Conservation (phyloP, 2,888 invertebrate species). For the Serrognathus titanus region DNA sequence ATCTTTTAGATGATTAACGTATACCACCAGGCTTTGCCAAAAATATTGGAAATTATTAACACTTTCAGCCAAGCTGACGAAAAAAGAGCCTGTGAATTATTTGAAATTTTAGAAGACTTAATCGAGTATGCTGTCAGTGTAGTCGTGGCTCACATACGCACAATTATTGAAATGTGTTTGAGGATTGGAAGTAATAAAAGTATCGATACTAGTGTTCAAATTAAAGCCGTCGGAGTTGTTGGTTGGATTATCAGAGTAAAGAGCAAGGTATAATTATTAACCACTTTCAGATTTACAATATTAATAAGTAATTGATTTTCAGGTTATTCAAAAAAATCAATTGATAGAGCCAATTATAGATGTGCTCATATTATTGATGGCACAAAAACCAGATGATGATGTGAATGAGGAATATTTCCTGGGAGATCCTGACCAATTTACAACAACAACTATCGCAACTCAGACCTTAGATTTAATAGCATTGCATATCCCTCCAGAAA, state of each 20-base stretch:
- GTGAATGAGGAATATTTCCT: slow-evolving; percentile 63
- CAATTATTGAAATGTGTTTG: slow-evolving; percentile 64
- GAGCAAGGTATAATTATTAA: slow-evolving; percentile 56
- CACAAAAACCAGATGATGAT: slow-evolving; percentile 58
- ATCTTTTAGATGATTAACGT: slow-evolving; percentile 52
- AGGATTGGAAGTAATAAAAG: slow-evolving; percentile 57
- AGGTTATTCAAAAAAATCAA: slow-evolving; percentile 64
- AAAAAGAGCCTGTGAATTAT: slow-evolving; percentile 58
- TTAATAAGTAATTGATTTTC: slow-evolving; percentile 1
- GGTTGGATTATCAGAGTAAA: slow-evolving; percentile 65
- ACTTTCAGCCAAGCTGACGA: slow-evolving; percentile 55
- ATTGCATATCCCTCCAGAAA: slow-evolving; percentile 71
- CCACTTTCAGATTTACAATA: background rate
- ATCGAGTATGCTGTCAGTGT: slow-evolving; percentile 61
- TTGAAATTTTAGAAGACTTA: slow-evolving; percentile 64
- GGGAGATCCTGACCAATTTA: slow-evolving; percentile 60
- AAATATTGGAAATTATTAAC: slow-evolving; percentile 60
- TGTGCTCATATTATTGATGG: slow-evolving; percentile 67
- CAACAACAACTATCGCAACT: slow-evolving; percentile 65
- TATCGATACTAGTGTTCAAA: slow-evolving; percentile 60
- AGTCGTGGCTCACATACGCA: slow-evolving; percentile 61
- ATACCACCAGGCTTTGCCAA: slow-evolving; percentile 61
- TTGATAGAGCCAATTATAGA: slow-evolving; percentile 65
- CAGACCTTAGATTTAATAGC: slow-evolving; percentile 74
- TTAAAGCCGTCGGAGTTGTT: slow-evolving; percentile 65